Conservation (phyloP, 2,797 vertebrate species). For the Lagocephalus sceleratus region DNA sequence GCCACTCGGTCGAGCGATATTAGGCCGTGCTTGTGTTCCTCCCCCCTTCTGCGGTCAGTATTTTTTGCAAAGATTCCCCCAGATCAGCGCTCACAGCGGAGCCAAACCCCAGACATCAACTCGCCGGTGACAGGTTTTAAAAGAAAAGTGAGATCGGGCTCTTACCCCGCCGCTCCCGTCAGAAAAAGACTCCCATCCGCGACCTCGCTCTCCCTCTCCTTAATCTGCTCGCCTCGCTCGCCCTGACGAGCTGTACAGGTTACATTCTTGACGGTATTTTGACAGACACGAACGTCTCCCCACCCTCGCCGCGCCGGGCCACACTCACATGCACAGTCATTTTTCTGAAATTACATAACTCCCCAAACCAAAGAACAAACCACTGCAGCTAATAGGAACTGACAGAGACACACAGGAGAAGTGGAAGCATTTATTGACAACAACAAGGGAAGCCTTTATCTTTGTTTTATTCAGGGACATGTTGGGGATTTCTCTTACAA, state of each 20-base stretch:
- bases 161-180: conserved; percentile 28
- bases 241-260: conserved; percentile 59
- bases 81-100: no score
- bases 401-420: conserved; percentile 6
- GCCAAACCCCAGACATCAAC: no score
- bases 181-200: conserved; percentile 47
- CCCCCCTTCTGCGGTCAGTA: no score
- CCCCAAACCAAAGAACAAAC: not conserved
- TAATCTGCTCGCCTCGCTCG: conserved; percentile 17
- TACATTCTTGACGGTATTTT: conserved; percentile 66
- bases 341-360: conserved; percentile 17
- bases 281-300: conserved; percentile 41
- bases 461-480: not conserved
- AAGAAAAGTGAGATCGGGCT: not conserved
- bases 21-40: no score
- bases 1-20: no score
- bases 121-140: no score
- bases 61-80: no score
- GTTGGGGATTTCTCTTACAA: no score
- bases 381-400: not conserved
- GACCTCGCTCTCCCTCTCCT: conserved; percentile 13
- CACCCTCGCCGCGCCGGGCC: conserved; percentile 17
- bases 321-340: conserved; percentile 21
- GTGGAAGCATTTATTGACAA: conserved; percentile 37
- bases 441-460: not conserved